Evolutionary conservation across 2,113 vertebrate genomes (phyloP), one percentile per base, ranked within the genome.

Genomic region (Rhinoderma darwinii): DNA sequence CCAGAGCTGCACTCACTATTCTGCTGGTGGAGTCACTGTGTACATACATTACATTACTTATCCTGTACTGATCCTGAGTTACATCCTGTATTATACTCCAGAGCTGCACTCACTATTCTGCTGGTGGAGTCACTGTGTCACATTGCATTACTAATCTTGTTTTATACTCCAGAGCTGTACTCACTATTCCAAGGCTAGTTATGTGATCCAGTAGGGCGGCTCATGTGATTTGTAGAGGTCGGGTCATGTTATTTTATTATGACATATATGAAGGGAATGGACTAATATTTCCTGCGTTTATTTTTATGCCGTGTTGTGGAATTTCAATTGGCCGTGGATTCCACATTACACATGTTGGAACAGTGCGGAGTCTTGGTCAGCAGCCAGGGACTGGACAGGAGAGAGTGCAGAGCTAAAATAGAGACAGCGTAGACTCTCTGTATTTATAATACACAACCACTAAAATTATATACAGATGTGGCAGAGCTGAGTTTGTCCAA

Each of bases 241-340:
- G 18, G 27, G 11, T 35, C 17, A 1, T 5, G 39, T 15, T 14
- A 6, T 44, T 30, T 17, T 77, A 77, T 50, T 80, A 61, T 59
- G 50, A 78, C 8, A 56, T 18, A 10, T 79, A 79, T n/a, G 27
- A 18, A 18, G 6, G 50, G 9, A 39, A 14, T 5, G 5, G 25
- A 5, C 11, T 61, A 43, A 61, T 37, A 27, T 81, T 59, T 80
- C 35, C 54, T 37, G 3, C 9, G 11, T 32, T 59, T 63, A 80
- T 59, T 59, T 80, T 80, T 56, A 39, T 61, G 77, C 56, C 56
- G 54, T 4, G 35, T 12, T 35, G 51, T 81, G 56, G 78, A 81
- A 63, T 81, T 22, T 61, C 30, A 17, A 54, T 81, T 81, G 78
- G 78, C 78, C 5, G 54, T 0, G 12, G 35, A 14, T 5, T 37